Conservation (phyloP, 2,888 invertebrate genomes). For the Micoletzkya japonica region DNA sequence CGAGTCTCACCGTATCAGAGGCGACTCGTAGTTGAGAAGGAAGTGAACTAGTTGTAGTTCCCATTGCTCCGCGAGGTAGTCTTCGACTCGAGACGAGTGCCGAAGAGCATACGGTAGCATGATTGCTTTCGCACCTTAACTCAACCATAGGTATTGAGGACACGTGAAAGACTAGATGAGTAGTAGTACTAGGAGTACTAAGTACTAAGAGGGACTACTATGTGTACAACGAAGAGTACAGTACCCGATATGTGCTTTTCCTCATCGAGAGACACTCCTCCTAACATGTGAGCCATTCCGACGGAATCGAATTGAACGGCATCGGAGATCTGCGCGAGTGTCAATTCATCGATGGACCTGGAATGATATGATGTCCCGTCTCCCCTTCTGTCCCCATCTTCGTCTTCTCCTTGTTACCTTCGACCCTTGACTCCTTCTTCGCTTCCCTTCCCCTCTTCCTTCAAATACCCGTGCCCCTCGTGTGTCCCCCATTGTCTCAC, state of each 20-base stretch:
- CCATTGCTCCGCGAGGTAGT: constrained; percentile 61
- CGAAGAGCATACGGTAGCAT: constrained; percentile 61
- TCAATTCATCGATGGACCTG: constrained; percentile 55
- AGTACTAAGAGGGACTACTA: neutral
- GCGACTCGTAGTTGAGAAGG: constrained; percentile 43
- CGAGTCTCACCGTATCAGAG: constrained; percentile 8
- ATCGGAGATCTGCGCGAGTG: constrained; percentile 54
- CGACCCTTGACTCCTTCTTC: no score
- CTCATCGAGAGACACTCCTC: constrained; percentile 55
- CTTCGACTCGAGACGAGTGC: constrained; percentile 53
- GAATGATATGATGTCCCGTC: no score
- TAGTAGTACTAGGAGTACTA: neutral
- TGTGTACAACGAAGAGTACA: neutral
- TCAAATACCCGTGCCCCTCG: no score
- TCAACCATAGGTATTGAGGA: neutral
- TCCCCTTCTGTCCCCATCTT: neutral
- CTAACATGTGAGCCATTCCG: constrained; percentile 58
- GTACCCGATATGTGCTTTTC: constrained; percentile 45
- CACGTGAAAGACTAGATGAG: neutral
- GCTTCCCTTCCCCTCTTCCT: no score
- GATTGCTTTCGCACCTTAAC: constrained; percentile 58
- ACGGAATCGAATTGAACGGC: constrained; percentile 55
- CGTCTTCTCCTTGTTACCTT: neutral
- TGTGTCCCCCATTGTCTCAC: constrained; percentile 22
- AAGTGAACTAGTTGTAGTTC: constrained; percentile 57